phyloP scores from a whole-genome alignment of 1,140 invertebrate species.

The Brachionus paranguensis region DNA sequence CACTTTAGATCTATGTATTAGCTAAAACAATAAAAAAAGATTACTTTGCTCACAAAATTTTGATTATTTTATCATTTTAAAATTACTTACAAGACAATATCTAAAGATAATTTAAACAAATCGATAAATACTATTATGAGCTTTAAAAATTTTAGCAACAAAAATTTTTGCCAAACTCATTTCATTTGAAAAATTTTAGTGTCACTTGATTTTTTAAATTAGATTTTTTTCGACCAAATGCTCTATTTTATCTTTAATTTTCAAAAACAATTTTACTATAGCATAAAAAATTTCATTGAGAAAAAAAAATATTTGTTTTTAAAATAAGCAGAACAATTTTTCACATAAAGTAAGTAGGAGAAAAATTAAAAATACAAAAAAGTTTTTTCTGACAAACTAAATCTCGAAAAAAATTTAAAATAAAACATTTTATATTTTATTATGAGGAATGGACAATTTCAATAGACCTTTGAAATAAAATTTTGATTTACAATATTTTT shows the following conservation, averaged over 20 bases:
- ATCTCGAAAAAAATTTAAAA: background rate
- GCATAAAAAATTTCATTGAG: too few species aligned
- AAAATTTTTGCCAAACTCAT: background rate
- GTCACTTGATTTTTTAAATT: background rate
- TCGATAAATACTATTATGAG: background rate
- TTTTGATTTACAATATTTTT: background rate
- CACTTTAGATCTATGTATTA: background rate
- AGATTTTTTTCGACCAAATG: background rate
- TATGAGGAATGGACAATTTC: background rate
- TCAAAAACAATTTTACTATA: too few species aligned
- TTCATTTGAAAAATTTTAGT: background rate
- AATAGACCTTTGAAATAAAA: background rate
- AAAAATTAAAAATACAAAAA: too few species aligned
- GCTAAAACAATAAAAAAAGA: background rate
- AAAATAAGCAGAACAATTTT: too few species aligned
- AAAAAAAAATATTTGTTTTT: too few species aligned
- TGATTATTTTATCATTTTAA: background rate
- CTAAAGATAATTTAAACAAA: background rate
- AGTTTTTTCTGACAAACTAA: too few species aligned
- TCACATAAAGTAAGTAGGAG: too few species aligned
- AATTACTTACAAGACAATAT: background rate
- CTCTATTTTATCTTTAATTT: background rate
- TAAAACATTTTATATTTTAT: background rate
- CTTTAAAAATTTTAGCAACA: background rate
- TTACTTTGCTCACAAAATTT: too few species aligned